These are phyloP conservation scores for Holothuria glaberrima DNA, from an alignment of 35 echinoderm and acorn worm species.

Conservation along the genomic window DNA sequence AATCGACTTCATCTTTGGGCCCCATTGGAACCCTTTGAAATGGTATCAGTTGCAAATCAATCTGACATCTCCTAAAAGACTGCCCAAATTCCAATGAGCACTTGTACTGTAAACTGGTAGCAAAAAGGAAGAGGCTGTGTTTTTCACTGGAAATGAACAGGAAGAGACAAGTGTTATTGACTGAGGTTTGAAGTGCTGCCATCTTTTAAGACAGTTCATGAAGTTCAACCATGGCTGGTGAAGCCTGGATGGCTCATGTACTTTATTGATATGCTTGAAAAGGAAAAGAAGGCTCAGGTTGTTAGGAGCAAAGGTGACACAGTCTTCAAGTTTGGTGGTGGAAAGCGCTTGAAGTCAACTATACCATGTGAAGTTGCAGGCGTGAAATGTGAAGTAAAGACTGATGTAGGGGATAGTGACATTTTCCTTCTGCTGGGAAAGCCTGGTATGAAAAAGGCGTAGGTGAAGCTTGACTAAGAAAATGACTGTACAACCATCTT, in stretches of 20 bases:
- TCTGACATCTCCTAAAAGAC: constrained; percentile 27
- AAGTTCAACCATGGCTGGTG: background rate
- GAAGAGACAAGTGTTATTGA: no score
- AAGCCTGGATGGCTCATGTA: background rate
- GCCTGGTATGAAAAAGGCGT: background rate
- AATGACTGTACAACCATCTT: constrained; percentile 19
- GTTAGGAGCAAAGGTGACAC: constrained; percentile 1
- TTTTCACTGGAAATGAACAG: background rate
- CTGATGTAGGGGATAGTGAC: background rate
- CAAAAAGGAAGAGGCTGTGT: background rate
- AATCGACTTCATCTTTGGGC: background rate
- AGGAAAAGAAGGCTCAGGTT: background rate
- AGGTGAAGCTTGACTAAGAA: background rate
- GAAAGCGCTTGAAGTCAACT: background rate
- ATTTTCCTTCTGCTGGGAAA: background rate
- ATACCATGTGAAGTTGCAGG: constrained; percentile 25
- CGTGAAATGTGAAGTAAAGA: background rate
- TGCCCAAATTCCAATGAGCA: constrained; percentile 21
- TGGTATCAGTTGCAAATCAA: background rate
- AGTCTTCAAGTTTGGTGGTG: background rate
- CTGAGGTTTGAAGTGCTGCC: background rate
- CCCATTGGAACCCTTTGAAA: constrained; percentile 11
- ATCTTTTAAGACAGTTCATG: background rate
- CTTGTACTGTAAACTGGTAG: background rate
- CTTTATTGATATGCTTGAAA: background rate